Percentiles rank a stretch among this genome's conserved stretches.
phyloP scores from a whole-genome alignment of 2,113 vertebrate species.

The Mesocricetus auratus region DNA sequence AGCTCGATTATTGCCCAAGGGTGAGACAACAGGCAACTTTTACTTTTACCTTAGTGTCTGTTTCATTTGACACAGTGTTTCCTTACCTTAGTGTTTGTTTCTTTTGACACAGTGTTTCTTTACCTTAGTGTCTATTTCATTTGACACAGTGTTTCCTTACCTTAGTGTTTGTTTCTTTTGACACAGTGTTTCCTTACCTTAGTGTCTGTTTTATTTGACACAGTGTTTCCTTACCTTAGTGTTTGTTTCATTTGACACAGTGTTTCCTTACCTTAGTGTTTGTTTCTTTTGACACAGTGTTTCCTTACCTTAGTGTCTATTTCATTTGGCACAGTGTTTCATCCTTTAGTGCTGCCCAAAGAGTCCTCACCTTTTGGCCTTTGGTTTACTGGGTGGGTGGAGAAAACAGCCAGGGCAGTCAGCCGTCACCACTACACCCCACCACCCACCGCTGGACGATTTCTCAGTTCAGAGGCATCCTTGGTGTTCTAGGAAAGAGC shows the following conservation, averaged over 20 bases:
- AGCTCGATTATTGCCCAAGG: background rate
- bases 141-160: background rate
- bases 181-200: background rate
- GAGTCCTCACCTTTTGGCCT: background rate
- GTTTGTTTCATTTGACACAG: background rate
- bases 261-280: too few relatives aligned
- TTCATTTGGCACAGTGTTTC: background rate
- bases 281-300: background rate
- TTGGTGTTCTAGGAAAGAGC: background rate
- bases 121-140: background rate
- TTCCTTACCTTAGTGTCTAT: too few relatives aligned
- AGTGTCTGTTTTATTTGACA: background rate
- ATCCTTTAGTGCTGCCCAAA: background rate
- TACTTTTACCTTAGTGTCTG: background rate
- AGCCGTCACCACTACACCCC: background rate
- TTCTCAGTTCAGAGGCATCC: background rate
- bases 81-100: background rate
- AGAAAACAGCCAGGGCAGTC: background rate
- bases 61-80: background rate
- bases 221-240: too few relatives aligned
- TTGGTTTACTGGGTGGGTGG: background rate
- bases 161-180: background rate
- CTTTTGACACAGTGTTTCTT: background rate
- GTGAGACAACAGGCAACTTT: background rate
- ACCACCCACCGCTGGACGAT: fast-evolving